Evolutionary conservation across 2,113 vertebrate genomes (phyloP), one percentile per base, ranked within the genome.

Genomic region (Lycocorax pyrrhopterus): DNA sequence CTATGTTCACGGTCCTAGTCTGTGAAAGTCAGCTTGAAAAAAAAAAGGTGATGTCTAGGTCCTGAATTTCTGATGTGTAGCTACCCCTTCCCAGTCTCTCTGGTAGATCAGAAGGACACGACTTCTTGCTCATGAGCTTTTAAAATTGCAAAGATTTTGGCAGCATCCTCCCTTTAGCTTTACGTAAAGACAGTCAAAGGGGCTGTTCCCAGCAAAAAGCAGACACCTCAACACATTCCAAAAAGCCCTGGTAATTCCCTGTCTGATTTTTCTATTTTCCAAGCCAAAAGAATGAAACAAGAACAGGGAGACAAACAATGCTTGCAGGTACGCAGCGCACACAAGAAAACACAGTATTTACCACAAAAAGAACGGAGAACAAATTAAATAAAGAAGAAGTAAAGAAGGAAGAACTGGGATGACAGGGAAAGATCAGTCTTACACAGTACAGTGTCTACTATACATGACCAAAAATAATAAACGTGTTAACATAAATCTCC

Each of bases 311-410:
- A 89, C 13, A 89, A 87, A 72, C 8, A 30, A 22, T 68, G 64
- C 58, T 89, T 56, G 16, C 39, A 87, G 87, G 53, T 30, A 81
- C 0, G 0, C 22, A 43, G 32, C 0, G 0, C 75, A 52, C 49
- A 51, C 35, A 44, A 76, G 58, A 83, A 92, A 92, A 77, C 39
- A 81, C 8, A 37, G 30, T 19, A 49, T 90, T 63, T 72, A 55
- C 49, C 37, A 56, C 33, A 56, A 55, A 75, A 60, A 41, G 15
- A 78, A 64, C 15, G 14, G 10, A 81, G n/a, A 68, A 63, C 30
- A 78, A 92, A 72, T 68, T 49, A 15, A 60, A 73, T 84, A 93
- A 60, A 32, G 2, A 85, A 46, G 26, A 76, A 20, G 18, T 23
- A 7, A 60, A 43, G 52, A 68, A 82, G 41, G 32, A 78, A 71